phyloP scores from a whole-genome alignment of 2,113 vertebrate genomes.

The Solea solea region DNA sequence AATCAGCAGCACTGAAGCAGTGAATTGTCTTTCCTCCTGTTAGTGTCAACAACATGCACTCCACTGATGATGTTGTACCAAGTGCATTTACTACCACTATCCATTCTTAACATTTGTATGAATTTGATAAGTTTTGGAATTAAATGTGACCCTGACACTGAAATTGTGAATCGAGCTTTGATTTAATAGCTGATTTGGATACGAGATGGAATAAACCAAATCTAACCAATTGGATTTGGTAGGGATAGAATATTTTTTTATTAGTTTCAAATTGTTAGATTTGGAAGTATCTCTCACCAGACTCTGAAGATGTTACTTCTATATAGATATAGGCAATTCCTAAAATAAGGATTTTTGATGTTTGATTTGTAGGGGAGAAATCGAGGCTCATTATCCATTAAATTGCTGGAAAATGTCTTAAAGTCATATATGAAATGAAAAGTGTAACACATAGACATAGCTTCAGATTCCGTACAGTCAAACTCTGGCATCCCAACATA shows the following conservation, averaged over 20 bases:
- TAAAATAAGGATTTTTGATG: too few relatives aligned
- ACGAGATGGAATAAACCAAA: too few relatives aligned
- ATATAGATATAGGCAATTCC: too few relatives aligned
- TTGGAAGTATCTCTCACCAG: too few relatives aligned
- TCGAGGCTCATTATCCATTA: too few relatives aligned
- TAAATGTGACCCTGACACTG: conserved; percentile 98
- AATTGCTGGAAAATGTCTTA: too few relatives aligned
- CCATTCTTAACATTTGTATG: conserved; percentile 98
- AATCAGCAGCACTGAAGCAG: conserved; percentile 13
- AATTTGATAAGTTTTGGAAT: conserved; percentile 92
- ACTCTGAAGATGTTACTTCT: too few relatives aligned
- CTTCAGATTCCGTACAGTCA: background rate
- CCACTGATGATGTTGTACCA: conserved; percentile 93
- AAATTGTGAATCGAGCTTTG: conserved; percentile 69
- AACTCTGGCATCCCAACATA: background rate
- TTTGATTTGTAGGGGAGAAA: too few relatives aligned
- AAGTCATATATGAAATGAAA: too few relatives aligned
- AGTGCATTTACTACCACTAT: conserved; percentile 91
- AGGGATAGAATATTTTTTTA: background rate
- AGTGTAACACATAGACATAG: background rate
- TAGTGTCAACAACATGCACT: conserved; percentile 85
- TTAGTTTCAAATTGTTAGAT: background rate
- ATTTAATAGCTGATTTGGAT: conserved; percentile 29
- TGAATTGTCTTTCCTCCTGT: conserved; percentile 68
- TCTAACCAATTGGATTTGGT: background rate